Evolutionary conservation across 1,140 invertebrate genomes (phyloP).

Genomic region (Zaprionus africanus): DNA sequence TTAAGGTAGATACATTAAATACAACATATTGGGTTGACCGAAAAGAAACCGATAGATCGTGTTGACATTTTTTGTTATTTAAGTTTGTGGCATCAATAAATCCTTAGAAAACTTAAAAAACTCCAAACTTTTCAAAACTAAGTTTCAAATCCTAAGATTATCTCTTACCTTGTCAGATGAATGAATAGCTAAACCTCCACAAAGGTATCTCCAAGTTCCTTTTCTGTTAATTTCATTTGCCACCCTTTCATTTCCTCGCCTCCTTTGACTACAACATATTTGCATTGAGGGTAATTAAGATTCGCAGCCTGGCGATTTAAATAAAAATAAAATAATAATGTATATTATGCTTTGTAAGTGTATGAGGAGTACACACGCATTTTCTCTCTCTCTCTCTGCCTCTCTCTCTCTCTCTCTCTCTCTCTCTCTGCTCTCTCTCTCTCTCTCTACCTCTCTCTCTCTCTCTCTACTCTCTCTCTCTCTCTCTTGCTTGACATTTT

Average conservation of each 20-base stretch:
- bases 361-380: background rate
- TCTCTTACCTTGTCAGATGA: too few species aligned
- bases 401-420: background rate
- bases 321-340: conserved; percentile 57
- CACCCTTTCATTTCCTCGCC: background rate
- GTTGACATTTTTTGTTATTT: too few species aligned
- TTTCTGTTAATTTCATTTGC: background rate
- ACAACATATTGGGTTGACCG: too few species aligned
- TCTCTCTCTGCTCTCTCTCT: background rate
- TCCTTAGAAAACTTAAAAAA: too few species aligned
- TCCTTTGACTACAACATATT: conserved; percentile 9
- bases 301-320: conserved; percentile 46
- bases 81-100: too few species aligned
- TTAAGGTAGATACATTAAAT: too few species aligned
- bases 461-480: too few species aligned
- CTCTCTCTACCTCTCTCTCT: background rate
- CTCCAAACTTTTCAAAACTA: too few species aligned
- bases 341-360: conserved; percentile 13
- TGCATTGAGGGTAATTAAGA: conserved; percentile 53
- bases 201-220: background rate
- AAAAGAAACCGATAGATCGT: too few species aligned
- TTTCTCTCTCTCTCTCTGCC: background rate
- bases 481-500: conserved; percentile 60
- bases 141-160: too few species aligned
- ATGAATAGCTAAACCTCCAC: too few species aligned